phyloP scores from a whole-genome alignment of 2,888 invertebrate species.

The Idaea aversata region DNA sequence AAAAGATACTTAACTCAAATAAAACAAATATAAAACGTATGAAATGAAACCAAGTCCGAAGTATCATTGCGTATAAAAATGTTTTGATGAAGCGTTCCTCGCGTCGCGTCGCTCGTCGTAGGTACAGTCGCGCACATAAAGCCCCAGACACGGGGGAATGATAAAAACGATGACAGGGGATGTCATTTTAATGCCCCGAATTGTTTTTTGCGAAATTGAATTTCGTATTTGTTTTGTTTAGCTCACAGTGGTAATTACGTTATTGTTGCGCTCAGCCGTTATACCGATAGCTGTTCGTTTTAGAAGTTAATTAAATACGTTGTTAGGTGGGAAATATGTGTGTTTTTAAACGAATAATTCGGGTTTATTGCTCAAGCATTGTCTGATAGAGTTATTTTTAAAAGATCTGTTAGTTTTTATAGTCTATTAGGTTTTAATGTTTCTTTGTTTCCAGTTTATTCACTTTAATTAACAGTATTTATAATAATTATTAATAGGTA shows the following conservation, averaged over 20 bases:
- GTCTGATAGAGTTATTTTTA: not conserved
- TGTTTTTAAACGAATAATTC: not conserved
- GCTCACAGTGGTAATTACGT: not conserved
- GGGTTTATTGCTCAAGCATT: not conserved
- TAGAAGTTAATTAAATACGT: not conserved
- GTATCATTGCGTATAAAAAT: constrained; percentile 24
- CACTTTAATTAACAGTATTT: too few relatives aligned
- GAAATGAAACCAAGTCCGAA: not conserved
- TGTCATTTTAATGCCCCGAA: constrained; percentile 22
- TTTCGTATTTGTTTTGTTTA: constrained; percentile 19
- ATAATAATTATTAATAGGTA: too few relatives aligned
- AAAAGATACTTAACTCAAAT: too few relatives aligned
- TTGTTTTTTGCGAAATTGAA: constrained; percentile 26
- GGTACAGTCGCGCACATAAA: constrained; percentile 23
- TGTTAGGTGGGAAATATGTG: not conserved
- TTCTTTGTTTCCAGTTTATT: too few relatives aligned
- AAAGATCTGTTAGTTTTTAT: not conserved
- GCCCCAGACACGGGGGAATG: constrained; percentile 26
- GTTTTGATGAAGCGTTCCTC: constrained; percentile 25
- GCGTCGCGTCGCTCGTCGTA: not conserved
- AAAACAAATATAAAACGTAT: not conserved
- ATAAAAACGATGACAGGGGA: constrained; percentile 29
- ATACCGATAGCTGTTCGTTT: not conserved
- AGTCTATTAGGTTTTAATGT: too few relatives aligned
- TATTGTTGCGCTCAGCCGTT: not conserved